Evolutionary conservation across 2,888 invertebrate genomes (phyloP), one percentile per base, ranked within the genome.

Genomic region (Nephrocerus scutellatus): DNA sequence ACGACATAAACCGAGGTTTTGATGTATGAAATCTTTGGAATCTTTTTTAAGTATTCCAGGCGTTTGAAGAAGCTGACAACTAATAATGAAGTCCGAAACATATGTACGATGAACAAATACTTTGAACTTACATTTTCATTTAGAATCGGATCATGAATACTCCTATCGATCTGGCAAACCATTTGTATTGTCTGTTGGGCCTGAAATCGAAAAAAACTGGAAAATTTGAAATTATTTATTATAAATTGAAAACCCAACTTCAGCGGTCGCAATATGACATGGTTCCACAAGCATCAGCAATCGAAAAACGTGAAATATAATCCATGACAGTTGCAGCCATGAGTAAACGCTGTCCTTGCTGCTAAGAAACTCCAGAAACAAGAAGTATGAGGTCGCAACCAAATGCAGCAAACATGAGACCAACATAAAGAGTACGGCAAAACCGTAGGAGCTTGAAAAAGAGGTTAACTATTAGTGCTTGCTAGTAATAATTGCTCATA

Each of bases 331-430:
- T 47, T 75, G 74, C 5, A 72, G 59, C 43, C 62, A 54, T 6
- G 73, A 58, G 30, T 71, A 72, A 14, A 70, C 59, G 44, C 60
- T 59, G 39, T 70, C 66, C 24, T 58, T 66, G 37, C 63, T 67
- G 18, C 58, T 66, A 7, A 66, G 55, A 21, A 71, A 55, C 51
- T 72, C 72, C 42, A 70, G 52, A 42, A 74, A 70, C 1, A 75
- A 52, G 51, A 75, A 74, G 48, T 75, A 76, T 1, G 74, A 70
- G 1, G 75, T 75, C 31, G 75, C 73, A 13, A 75, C 71, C 25
- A 76, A 51, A 49, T 76, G 76, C 31, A 76, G 57, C 4, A 75
- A 57, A 31, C 74, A 74, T 2, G 74, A 73, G 4, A 72, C 61
- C 14, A 73, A 57, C 19, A 73, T 70, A 2, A 66, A 62, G 2